Conservation (phyloP, 2,888 invertebrate species). For the Lycia hirtaria region DNA sequence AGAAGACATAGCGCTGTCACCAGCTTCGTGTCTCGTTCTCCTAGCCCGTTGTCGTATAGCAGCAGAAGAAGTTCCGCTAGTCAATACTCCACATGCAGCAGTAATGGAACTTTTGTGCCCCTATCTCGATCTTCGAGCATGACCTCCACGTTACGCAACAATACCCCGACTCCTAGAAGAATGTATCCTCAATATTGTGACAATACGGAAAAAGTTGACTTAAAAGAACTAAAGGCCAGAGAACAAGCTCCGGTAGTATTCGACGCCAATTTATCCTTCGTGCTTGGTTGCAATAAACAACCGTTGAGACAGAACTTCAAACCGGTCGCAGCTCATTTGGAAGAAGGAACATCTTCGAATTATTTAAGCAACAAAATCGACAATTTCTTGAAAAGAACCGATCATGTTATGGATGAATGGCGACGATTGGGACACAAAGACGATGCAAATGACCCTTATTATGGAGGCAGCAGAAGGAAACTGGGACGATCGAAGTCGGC, state of each 20-base stretch:
- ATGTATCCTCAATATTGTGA: conserved; percentile 88
- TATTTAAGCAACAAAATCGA: conserved; percentile 91
- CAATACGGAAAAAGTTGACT: conserved; percentile 74
- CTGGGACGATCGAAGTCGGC: conserved; percentile 89
- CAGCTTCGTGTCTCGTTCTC: conserved; percentile 81
- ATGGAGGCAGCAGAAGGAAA: conserved; percentile 66
- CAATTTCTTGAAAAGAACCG: conserved; percentile 92
- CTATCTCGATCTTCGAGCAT: conserved; percentile 76
- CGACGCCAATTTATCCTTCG: conserved; percentile 92
- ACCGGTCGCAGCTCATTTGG: conserved; percentile 91
- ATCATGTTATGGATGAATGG: conserved; percentile 96
- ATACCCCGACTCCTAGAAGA: conserved; percentile 87
- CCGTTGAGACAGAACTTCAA: conserved; percentile 88
- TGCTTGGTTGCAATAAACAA: conserved; percentile 90
- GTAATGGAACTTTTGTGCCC: conserved; percentile 74
- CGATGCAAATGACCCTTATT: conserved; percentile 69
- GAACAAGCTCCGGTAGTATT: conserved; percentile 93
- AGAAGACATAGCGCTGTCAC: conserved; percentile 69
- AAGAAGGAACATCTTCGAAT: conserved; percentile 91
- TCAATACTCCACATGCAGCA: conserved; percentile 80
- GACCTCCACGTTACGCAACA: conserved; percentile 69
- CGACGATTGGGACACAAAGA: conserved; percentile 88
- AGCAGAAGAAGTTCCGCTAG: conserved; percentile 73
- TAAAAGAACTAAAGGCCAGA: conserved; percentile 86
- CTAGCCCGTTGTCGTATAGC: conserved; percentile 82